A percentile compares a stretch with the other conserved stretches of the same genome.
Conservation (phyloP, 2,113 vertebrate genomes). For the Phalacrocorax brasilianus region DNA sequence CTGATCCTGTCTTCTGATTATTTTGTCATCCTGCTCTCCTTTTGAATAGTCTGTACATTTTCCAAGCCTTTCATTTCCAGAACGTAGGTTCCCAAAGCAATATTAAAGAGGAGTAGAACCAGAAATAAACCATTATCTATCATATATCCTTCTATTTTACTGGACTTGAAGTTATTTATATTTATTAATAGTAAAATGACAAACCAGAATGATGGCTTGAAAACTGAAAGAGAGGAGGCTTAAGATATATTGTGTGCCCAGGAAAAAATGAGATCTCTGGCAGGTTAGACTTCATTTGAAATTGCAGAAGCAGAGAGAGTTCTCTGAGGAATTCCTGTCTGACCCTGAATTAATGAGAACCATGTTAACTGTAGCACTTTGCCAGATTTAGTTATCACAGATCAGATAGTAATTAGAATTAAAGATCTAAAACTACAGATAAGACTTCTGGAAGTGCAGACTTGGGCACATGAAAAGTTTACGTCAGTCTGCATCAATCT, state of each 20-base stretch:
- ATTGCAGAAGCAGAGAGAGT: neutral
- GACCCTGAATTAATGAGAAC: neutral
- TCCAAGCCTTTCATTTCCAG: neutral
- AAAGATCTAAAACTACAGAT: neutral
- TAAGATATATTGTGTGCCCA: neutral
- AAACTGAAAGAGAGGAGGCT: neutral
- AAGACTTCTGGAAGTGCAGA: neutral
- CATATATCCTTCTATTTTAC: neutral
- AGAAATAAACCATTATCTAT: neutral
- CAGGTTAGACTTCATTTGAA: neutral
- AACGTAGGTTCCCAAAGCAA: neutral
- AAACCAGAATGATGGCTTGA: neutral
- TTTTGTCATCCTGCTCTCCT: neutral
- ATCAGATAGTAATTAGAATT: neutral
- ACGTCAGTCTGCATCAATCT: neutral
- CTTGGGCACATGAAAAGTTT: neutral
- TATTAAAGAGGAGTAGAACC: neutral
- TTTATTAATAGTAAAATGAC: neutral
- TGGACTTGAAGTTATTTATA: neutral
- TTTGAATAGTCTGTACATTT: neutral
- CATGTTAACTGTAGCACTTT: neutral
- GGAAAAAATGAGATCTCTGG: neutral
- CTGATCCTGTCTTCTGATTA: neutral
- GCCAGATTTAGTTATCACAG: neutral
- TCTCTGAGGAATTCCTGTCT: neutral